Percentiles rank a stretch among this genome's conserved stretches.
Conservation (phyloP, 2,113 vertebrate genomes). For the Callocephalon fimbriatum region DNA sequence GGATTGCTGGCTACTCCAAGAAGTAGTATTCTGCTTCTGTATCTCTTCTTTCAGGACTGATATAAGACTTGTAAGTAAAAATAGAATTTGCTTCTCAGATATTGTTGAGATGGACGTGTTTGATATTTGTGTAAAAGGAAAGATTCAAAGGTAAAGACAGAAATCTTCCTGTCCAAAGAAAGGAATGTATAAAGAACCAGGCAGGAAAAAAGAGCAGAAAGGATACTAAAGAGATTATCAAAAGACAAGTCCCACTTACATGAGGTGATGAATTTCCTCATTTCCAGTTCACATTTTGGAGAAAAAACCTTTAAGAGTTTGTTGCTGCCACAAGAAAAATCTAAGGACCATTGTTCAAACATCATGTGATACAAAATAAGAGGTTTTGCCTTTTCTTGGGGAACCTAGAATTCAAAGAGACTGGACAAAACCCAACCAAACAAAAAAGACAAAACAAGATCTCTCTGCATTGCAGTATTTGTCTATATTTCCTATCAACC, state of each 20-base stretch:
- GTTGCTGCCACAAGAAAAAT: neutral
- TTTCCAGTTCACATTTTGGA: neutral
- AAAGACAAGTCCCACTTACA: neutral
- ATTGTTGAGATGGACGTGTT: neutral
- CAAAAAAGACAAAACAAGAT: neutral
- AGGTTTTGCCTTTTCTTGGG: neutral
- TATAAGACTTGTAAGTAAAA: neutral
- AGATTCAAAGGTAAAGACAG: neutral
- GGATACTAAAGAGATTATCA: neutral
- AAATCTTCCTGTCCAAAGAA: neutral
- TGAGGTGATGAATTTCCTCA: neutral
- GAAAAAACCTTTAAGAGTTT: neutral
- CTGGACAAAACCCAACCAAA: neutral
- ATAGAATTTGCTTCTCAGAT: neutral
- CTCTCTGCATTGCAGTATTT: neutral
- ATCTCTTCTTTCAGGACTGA: neutral
- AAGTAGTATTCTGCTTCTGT: neutral
- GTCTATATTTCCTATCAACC: neutral
- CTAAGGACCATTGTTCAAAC: neutral
- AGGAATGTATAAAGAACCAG: neutral
- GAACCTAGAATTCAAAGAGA: neutral
- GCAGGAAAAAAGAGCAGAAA: neutral
- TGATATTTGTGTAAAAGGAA: neutral
- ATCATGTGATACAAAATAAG: neutral
- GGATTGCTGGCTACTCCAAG: neutral